Evolutionary conservation across 2,888 invertebrate genomes (phyloP), one percentile per base, ranked within the genome.

Genomic region (Glaucopsyche alexis): DNA sequence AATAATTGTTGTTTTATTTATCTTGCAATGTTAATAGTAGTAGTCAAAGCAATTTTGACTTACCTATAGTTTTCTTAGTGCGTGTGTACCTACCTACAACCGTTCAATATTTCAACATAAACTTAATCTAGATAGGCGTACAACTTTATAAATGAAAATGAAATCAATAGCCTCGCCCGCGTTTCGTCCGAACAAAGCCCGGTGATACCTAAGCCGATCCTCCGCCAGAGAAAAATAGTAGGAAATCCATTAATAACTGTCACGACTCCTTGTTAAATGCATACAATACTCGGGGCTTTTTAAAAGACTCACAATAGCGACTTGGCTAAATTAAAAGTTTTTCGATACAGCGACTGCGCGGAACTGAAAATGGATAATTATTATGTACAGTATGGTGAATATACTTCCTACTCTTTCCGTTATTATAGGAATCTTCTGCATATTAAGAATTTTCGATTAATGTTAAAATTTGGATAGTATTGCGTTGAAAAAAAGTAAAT

Each of bases 311-410:
- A 92, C 91, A 92, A 92, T 87, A 83, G 90, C 84, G 85, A 88
- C 90, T 90, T 91, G 91, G 93, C 93, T 92, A 93, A 93, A 92
- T 91, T 93, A 93, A 93, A 93, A 93, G 87, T 93, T 93, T 91
- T 93, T 91, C 91, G 90, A 91, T 91, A 91, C 86, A 83, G 85
- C 86, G 85, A 91, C 89, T 89, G 90, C 89, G 88, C 88, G 88
- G 87, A 89, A 87, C 87, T 88, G 87, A 88, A 81, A 87, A 87
- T 87, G 84, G 82, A 87, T 91, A 91, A 92, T 92, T 92, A 92
- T 92, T 88, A 87, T 87, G 78, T 76, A 76, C 80, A 75, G 64
- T 50, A 85, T 87, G 90, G 75, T 14, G 78, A 52, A 47, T 73
- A 60, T 60, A 60, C 38, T 60, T 60, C 60, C 60, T 29, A 60